Percentiles rank a stretch among this genome's conserved stretches.
phyloP scores from a whole-genome alignment of 2,888 invertebrate species.

The Aspidiotus destructor region DNA sequence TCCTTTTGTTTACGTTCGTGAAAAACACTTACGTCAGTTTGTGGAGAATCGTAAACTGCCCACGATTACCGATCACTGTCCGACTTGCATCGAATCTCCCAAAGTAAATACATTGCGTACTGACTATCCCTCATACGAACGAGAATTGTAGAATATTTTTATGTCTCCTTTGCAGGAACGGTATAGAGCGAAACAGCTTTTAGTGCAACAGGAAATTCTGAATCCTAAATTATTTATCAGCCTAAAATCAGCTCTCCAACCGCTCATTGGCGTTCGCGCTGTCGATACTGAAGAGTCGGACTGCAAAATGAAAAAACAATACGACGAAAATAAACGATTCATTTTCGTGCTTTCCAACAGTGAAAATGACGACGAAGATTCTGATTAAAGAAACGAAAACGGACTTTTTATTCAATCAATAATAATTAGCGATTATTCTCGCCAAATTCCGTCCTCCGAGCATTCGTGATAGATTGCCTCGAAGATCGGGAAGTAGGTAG shows the following conservation, averaged over 20 bases:
- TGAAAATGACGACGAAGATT: slow-evolving; percentile 29
- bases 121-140: neutral
- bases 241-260: slow-evolving; percentile 64
- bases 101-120: slow-evolving; percentile 42
- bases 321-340: slow-evolving; percentile 29
- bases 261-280: slow-evolving; percentile 53
- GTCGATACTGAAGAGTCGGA: too few relatives aligned
- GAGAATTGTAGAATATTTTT: neutral
- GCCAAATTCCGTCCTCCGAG: too few relatives aligned
- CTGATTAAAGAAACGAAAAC: neutral
- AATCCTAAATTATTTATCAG: slow-evolving; percentile 67
- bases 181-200: slow-evolving; percentile 55
- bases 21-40: slow-evolving; percentile 62
- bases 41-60: slow-evolving; percentile 63
- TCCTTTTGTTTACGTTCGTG: slow-evolving; percentile 78
- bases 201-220: slow-evolving; percentile 63
- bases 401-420: too few relatives aligned
- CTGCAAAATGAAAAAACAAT: slow-evolving; percentile 12
- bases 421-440: too few relatives aligned
- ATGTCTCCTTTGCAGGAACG: slow-evolving; percentile 44
- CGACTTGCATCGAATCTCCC: slow-evolving; percentile 46
- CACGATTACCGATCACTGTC: slow-evolving; percentile 55
- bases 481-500: too few relatives aligned
- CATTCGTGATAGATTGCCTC: too few relatives aligned
- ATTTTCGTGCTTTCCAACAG: neutral